Conservation (phyloP, 64 coral and sea anemone species). For the Orbicella faveolata region DNA sequence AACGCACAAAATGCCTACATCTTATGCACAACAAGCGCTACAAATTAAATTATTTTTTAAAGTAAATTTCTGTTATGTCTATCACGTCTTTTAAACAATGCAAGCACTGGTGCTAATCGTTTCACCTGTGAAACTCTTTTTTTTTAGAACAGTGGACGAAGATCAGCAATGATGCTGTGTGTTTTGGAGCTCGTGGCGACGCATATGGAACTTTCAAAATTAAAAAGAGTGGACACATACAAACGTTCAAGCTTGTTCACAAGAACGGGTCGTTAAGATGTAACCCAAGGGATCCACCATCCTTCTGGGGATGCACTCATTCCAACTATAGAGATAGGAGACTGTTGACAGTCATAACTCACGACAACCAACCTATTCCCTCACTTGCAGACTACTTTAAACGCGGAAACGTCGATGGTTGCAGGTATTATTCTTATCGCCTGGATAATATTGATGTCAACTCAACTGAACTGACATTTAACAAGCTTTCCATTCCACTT, state of each 20-base stretch:
- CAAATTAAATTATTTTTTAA: too few relatives aligned
- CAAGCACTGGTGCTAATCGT: too few relatives aligned
- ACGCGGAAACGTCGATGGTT: too few relatives aligned
- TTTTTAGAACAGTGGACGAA: constrained; percentile 8
- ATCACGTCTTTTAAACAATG: too few relatives aligned
- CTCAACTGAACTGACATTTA: neutral
- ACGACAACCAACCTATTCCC: neutral
- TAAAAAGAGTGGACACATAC: neutral
- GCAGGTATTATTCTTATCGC: neutral
- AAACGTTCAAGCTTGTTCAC: neutral
- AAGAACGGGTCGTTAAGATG: neutral
- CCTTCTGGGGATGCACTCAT: constrained; percentile 8
- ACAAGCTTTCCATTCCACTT: neutral
- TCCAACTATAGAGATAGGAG: neutral
- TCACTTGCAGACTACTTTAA: neutral
- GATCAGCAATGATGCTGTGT: neutral
- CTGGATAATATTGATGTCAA: neutral
- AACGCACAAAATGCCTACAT: too few relatives aligned
- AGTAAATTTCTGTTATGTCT: too few relatives aligned
- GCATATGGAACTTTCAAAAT: neutral
- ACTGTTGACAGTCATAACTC: neutral
- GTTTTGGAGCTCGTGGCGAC: constrained; percentile 2
- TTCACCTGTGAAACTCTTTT: neutral
- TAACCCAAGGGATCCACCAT: neutral
- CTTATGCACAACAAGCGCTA: too few relatives aligned